A percentile compares a stretch with the other conserved stretches of the same genome.
Evolutionary conservation across 2,888 invertebrate genomes (phyloP).

Genomic region (Drosophila histrio): DNA sequence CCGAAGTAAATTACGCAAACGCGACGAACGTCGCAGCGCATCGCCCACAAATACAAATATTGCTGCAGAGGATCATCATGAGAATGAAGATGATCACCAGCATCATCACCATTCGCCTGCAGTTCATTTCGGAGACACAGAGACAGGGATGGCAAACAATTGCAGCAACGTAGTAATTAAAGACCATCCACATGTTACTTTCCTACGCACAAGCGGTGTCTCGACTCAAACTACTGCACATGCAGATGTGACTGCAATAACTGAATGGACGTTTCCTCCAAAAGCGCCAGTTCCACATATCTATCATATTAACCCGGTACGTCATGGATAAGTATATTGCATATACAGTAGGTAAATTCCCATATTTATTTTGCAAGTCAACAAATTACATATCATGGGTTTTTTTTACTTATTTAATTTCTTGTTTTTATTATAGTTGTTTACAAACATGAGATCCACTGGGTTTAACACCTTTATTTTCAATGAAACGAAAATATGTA

Average conservation of each 20-base stretch:
- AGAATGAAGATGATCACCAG: constrained; percentile 8
- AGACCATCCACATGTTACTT: constrained; percentile 66
- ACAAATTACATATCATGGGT: too few relatives aligned
- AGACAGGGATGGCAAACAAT: constrained; percentile 39
- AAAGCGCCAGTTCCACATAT: constrained; percentile 90
- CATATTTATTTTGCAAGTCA: too few relatives aligned
- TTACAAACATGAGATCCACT: too few relatives aligned
- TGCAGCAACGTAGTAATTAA: constrained; percentile 30
- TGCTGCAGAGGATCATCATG: constrained; percentile 15
- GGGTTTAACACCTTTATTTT: too few relatives aligned
- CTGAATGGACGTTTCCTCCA: constrained; percentile 93
- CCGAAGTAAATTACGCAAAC: constrained; percentile 94
- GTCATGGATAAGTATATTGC: too few relatives aligned
- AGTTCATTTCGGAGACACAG: not conserved
- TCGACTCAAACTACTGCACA: constrained; percentile 34
- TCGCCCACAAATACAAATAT: constrained; percentile 22
- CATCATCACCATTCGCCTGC: constrained; percentile 1
- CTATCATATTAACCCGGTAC: constrained; percentile 90
- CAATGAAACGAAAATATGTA: too few relatives aligned
- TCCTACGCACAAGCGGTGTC: constrained; percentile 66
- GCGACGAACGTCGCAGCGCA: constrained; percentile 89
- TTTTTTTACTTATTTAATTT: too few relatives aligned
- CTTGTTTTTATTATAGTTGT: too few relatives aligned
- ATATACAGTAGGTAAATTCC: too few relatives aligned
- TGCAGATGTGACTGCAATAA: constrained; percentile 82